Evolutionary conservation across 1,140 invertebrate species (phyloP), one percentile per base, ranked within the genome.

Genomic region (Apis laboriosa): DNA sequence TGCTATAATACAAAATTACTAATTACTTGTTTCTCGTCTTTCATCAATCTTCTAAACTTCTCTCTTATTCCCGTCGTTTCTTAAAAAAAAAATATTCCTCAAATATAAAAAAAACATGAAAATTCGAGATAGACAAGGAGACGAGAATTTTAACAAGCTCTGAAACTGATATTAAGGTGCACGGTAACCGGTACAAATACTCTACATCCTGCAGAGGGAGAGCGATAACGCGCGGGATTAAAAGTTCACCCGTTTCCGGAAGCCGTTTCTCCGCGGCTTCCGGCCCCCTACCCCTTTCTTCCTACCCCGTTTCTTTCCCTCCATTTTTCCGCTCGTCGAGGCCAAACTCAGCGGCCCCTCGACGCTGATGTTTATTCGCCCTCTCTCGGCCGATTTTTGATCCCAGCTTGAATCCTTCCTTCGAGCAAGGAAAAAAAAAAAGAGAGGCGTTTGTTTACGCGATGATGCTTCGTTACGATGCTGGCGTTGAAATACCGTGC

Each of bases 171-270:
- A 43, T 43, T 43, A 43, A 43, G 0, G 34, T 3, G 8, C 1
- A 51, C 5, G 77, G 70, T 58, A 67, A 51, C 75, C 84, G 84
- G 76, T 84, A 86, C 76, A 86, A 55, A 80, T 73, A 86, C 80
- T 80, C 76, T 63, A 81, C 76, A 19, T n/a, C 61, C 55, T 5
- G 43, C 53, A 34, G 73, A 60, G 61, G 64, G 74, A 63, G 80
- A 63, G 83, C 66, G 83, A 88, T 88, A 88, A 88, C 83, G 78
- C 86, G 78, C 68, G 86, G 84, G 85, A 88, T 88, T 88, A 87
- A 88, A 88, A 87, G 77, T 88, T 87, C 78, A 51, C 28, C 49
- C 80, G 85, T 83, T 87, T 71, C 66, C 75, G 61, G 28, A 82
- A 43, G n/a, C 56, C n/a, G 34, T 43, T 75, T 58, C 64, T 49